These are phyloP conservation scores for Lasiurus cinereus DNA, from an alignment of 2,113 vertebrate genomes.

Conservation along the genomic window DNA sequence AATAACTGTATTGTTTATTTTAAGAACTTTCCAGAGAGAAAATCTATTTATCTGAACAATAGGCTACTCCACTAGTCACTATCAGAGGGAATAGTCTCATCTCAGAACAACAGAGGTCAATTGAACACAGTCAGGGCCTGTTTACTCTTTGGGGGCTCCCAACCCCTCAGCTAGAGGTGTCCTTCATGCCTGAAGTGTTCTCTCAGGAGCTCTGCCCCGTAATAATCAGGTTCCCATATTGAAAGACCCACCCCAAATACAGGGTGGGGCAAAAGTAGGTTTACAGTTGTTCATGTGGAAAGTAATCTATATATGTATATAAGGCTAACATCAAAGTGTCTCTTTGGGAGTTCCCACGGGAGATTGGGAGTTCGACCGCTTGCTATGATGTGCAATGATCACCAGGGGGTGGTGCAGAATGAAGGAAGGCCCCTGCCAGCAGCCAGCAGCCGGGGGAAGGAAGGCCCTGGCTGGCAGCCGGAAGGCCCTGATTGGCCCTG, in stretches of 20 bases:
- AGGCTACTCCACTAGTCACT: not conserved
- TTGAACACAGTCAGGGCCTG: not conserved
- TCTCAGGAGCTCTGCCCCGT: not conserved
- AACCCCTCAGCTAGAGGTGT: not conserved
- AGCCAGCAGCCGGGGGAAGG: too few species aligned
- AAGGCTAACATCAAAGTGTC: too few species aligned
- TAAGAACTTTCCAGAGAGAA: not conserved
- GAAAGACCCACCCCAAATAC: not conserved
- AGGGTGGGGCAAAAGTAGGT: not conserved
- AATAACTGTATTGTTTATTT: constrained; percentile 40
- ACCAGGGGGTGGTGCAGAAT: rapidly evolving
- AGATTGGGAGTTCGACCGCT: rapidly evolving
- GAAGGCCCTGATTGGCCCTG: too few species aligned
- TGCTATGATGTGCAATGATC: too few species aligned
- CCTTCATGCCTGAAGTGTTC: not conserved
- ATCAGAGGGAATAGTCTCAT: not conserved
- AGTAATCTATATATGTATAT: not conserved
- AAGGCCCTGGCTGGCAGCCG: too few species aligned
- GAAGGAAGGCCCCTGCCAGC: too few species aligned
- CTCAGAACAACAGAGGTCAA: not conserved
- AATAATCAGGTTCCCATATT: not conserved
- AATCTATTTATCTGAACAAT: constrained; percentile 39
- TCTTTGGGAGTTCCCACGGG: too few species aligned
- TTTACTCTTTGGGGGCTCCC: not conserved
- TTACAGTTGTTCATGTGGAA: not conserved